Evolutionary conservation across 2,888 invertebrate species (phyloP), one percentile per base, ranked within the genome.

Genomic region (Piscicola geometra): DNA sequence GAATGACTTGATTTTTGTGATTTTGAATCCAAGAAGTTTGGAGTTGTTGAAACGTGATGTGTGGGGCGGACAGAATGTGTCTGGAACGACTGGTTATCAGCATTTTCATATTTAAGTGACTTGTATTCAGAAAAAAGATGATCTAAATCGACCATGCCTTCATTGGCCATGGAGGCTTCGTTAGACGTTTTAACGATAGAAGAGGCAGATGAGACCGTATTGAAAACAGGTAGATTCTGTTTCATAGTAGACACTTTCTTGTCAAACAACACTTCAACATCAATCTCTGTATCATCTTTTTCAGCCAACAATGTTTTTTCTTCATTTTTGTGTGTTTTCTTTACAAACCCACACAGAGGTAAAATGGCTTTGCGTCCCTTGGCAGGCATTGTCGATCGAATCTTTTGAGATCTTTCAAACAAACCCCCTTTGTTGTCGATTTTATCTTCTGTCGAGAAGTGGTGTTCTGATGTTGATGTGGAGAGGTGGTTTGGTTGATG

Each of bases 61-160:
- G 21, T 56, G 25, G 21, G 60, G n/a, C 3, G 25, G 25, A 56
- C 5, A 3, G 60, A 25, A 3, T 56, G n/a, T 3, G 25, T 56
- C 3, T 9, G 60, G n/a, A 25, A 25, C 5, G n/a, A n/a, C n/a
- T n/a, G 41, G 41, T 41, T 41, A 9, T 25, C 60, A 15, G 60
- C n/a, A n/a, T 56, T 56, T 47, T 47, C n/a, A 15, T 41, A 41
- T 41, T 41, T 41, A 15, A 15, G 15, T 56, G 25, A 5, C n/a
- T 56, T 56, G 25, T 28, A 47, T n/a, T 64, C 33, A 30, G 35
- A 32, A 12, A 64, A 12, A 12, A 73, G 30, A 15, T 56, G 25
- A 35, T 60, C 73, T 0, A 73, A 30, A n/a, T 73, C 73, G 32
- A 64, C 56, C 73, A 73, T 73, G 5, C 73, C 73, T 56, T 73